These are phyloP conservation scores for Axea sp. DNA, from an alignment of 2,888 invertebrate genomes.

Conservation along the genomic window DNA sequence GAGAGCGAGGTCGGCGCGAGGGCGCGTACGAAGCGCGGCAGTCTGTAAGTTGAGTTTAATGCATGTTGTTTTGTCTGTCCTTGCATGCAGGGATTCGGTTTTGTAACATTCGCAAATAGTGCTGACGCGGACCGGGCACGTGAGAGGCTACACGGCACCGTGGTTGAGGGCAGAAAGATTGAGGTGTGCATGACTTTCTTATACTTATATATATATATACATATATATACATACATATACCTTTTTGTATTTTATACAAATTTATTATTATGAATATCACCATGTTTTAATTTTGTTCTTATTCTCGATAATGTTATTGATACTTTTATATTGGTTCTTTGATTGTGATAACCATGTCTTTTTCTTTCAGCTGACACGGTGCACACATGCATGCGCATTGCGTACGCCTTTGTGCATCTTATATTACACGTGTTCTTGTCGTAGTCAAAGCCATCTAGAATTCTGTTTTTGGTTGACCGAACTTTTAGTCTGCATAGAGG, in stretches of 20 bases:
- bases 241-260: conserved; percentile 54
- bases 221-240: conserved; percentile 60
- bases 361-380: conserved; percentile 64
- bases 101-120: conserved; percentile 99
- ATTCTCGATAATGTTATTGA: conserved; percentile 33
- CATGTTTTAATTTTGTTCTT: conserved; percentile 40
- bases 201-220: conserved; percentile 66
- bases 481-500: conserved; percentile 12
- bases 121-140: conserved; percentile 99
- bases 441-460: conserved; percentile 55
- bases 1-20: conserved; percentile 55
- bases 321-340: conserved; percentile 37
- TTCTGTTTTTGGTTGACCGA: conserved; percentile 10
- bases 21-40: conserved; percentile 74
- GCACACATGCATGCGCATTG: conserved; percentile 62
- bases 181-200: conserved; percentile 97
- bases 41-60: conserved; percentile 83
- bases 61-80: conserved; percentile 95
- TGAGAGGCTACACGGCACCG: conserved; percentile 99
- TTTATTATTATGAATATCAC: conserved; percentile 53
- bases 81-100: conserved; percentile 99
- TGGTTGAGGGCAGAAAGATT: conserved; percentile 99
- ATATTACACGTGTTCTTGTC: conserved; percentile 54
- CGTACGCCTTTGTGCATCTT: conserved; percentile 60
- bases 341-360: conserved; percentile 64